A percentile compares a stretch with the other conserved stretches of the same genome.
phyloP scores from a whole-genome alignment of 2,888 invertebrate genomes.

The Xanthostigma xanthostigma region DNA sequence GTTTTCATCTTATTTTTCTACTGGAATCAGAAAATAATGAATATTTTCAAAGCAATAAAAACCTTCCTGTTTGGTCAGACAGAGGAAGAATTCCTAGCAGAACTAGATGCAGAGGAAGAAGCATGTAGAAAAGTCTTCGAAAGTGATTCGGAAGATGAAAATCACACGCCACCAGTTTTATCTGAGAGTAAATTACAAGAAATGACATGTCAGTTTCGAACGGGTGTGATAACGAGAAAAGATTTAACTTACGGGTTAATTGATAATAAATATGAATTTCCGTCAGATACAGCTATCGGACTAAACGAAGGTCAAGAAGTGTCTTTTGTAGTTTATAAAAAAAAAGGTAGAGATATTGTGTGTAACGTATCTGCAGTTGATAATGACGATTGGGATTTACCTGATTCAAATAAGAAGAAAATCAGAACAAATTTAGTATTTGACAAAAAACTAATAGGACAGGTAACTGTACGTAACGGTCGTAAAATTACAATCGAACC shows the following conservation, averaged over 20 bases:
- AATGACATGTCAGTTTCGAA: conserved; percentile 16
- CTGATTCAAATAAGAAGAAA: conserved; percentile 16
- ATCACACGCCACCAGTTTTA: no score
- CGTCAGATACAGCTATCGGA: conserved; percentile 25
- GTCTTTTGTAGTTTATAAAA: conserved; percentile 37
- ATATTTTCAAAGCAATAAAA: no score
- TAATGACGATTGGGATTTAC: conserved; percentile 23
- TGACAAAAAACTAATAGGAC: conserved; percentile 25
- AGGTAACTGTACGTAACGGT: conserved; percentile 27
- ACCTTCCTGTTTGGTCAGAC: no score
- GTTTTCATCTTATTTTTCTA: no score
- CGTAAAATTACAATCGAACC: conserved; percentile 34
- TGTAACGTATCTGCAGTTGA: conserved; percentile 35
- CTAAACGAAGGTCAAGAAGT: conserved; percentile 37
- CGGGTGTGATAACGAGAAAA: conserved; percentile 46
- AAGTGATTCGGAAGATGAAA: no score
- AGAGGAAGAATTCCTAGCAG: no score
- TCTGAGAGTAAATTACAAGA: neutral
- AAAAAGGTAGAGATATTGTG: conserved; percentile 31
- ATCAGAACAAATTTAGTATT: conserved; percentile 11
- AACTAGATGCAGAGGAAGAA: no score
- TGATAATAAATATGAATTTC: conserved; percentile 41
- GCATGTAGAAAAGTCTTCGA: no score
- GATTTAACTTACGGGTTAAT: conserved; percentile 35
- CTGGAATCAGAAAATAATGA: no score